Evolutionary conservation across 2,797 vertebrate species (phyloP).

Genomic region (Margarornis squamiger): DNA sequence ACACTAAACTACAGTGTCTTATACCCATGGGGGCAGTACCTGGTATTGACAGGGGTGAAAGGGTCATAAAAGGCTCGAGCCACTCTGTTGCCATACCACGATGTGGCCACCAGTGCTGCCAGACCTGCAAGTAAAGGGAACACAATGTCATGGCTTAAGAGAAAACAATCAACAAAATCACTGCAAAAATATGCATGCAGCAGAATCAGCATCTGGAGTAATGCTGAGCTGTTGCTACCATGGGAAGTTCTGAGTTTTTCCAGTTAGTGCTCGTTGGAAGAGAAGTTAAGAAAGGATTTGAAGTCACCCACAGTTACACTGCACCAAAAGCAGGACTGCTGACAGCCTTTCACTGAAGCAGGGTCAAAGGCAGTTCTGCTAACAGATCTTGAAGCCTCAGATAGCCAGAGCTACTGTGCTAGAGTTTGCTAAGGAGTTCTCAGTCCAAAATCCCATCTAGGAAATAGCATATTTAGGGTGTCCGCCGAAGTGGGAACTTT

Average conservation of each 20-base stretch:
- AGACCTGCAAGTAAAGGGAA: conserved; percentile 66
- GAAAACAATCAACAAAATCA: background rate
- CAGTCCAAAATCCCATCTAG: background rate
- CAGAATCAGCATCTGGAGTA: background rate
- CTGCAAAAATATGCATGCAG: background rate
- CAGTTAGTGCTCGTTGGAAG: background rate
- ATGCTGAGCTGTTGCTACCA: background rate
- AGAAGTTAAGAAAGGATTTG: background rate
- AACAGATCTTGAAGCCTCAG: background rate
- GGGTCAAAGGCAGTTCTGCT: background rate
- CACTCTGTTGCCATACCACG: conserved; percentile 79
- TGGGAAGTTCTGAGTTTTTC: background rate
- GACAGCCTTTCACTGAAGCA: background rate
- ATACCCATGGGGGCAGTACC: conserved; percentile 63
- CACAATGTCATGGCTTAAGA: background rate
- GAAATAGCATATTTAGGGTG: background rate
- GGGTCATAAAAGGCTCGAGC: conserved; percentile 78
- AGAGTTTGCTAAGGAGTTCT: background rate
- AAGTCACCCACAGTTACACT: background rate
- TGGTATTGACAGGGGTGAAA: conserved; percentile 77
- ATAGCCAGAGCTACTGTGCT: background rate
- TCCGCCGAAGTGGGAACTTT: no score
- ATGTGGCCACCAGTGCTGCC: conserved; percentile 76
- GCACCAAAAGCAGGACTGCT: background rate
- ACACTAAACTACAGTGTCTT: background rate